Evolutionary conservation across 2,888 invertebrate species (phyloP).

Genomic region (Camptogramma bilineatum): DNA sequence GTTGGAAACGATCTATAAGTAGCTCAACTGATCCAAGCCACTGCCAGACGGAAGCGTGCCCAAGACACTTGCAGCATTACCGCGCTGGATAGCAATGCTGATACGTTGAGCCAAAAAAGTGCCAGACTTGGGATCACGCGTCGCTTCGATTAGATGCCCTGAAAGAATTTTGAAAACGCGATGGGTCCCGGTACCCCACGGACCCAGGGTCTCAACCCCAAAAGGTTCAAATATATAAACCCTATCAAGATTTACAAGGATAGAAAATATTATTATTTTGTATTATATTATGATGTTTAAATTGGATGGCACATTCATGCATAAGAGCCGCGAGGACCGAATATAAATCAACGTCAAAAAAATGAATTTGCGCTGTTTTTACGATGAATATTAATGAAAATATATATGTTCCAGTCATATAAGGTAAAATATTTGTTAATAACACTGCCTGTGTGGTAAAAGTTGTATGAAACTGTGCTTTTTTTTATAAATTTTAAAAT

Average conservation of each 20-base stretch:
- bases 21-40: too few species aligned
- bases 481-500: not conserved
- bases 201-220: too few species aligned
- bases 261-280: not conserved
- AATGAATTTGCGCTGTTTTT: conserved; percentile 69
- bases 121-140: too few species aligned
- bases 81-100: too few species aligned
- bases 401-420: conserved; percentile 57
- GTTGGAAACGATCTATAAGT: too few species aligned
- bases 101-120: too few species aligned
- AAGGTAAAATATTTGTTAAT: conserved; percentile 15
- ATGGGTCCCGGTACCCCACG: too few species aligned
- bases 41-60: too few species aligned
- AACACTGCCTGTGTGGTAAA: not conserved
- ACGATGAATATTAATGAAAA: conserved; percentile 77
- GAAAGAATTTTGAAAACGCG: too few species aligned
- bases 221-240: too few species aligned
- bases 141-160: too few species aligned
- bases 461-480: not conserved
- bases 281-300: conserved; percentile 49
- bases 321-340: conserved; percentile 51
- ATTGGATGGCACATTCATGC: conserved; percentile 54
- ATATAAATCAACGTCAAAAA: conserved; percentile 78
- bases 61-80: too few species aligned
- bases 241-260: not conserved